Base-by-base conservation (phyloP, 30 jellyfish, hydroid and myxozoan species). In the Chrysaora quinquecirrha region DNA sequence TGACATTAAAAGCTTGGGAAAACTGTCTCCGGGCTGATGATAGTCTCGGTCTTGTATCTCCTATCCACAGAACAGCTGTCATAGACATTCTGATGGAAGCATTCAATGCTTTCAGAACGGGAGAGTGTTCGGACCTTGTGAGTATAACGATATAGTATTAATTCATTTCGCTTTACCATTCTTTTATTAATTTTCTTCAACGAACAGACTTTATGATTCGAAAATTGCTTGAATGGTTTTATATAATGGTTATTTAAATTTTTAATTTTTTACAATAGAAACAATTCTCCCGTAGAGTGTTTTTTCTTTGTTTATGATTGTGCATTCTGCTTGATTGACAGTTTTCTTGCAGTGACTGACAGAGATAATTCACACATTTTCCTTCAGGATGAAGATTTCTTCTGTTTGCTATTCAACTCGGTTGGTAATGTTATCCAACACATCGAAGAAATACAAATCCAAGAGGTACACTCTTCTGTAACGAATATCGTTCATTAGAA, bases 301-400 rank as follows among this genome's bases (percentile, higher is more conserved):
- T n/a, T n/a, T n/a, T n/a, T n/a, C n/a, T n/a, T n/a, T n/a, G n/a
- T n/a, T n/a, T n/a, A n/a, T n/a, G n/a, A n/a, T n/a, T n/a, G n/a
- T n/a, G n/a, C n/a, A n/a, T n/a, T n/a, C n/a, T n/a, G n/a, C n/a
- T n/a, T n/a, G n/a, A n/a, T n/a, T n/a, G n/a, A n/a, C n/a, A n/a
- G n/a, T n/a, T n/a, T n/a, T n/a, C n/a, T n/a, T n/a, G n/a, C n/a
- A n/a, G n/a, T n/a, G n/a, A n/a, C n/a, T n/a, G n/a, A n/a, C n/a
- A n/a, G n/a, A n/a, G n/a, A n/a, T n/a, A n/a, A n/a, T n/a, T n/a
- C n/a, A 64, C 28, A 10, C 54, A 20, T 22, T 48, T 73, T 16
- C 32, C 49, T 65, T 12, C 73, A 80, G 90, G 90, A 80, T 23
- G 90, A 80, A 49, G 65, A 65, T 10, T 65, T 80, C 46, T 38